Base-by-base conservation (phyloP, 2,797 vertebrate species). In the Danio tinwini region DNA sequence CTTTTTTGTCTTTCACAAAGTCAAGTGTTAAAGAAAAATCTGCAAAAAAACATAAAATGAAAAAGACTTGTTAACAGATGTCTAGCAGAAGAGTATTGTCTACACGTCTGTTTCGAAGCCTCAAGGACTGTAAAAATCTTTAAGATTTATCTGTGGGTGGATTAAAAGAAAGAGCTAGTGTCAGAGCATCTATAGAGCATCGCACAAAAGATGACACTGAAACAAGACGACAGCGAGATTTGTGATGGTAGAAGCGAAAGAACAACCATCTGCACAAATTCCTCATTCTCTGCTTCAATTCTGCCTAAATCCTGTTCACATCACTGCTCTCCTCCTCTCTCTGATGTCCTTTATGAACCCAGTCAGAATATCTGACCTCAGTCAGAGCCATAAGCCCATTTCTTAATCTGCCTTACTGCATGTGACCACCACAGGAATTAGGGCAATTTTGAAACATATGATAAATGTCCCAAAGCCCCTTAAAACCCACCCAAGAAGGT, bases 191-290 rank as follows among this genome's bases (percentile, higher is more conserved):
- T 19, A 68, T 71, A 59, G n/a, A 44, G 45, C 14, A 44, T 44
- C 45, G 2, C 14, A 73, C 67, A 79, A 79, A 81, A 61, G 47
- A 45, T 7, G 70, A 75, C 59, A 40, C 37, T 6, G 73, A 52
- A 21, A 63, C 47, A 13, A 47, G 29, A 55, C 7, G 14, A 53
- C 50, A 67, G 81, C 65, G 63, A 90, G 87, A 91, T 90, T 92
- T 92, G 90, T 89, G 88, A 87, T 49, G 79, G 52, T 1, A 52
- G 80, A 89, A 74, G 45, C 73, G 68, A 78, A 78, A 49, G 52
- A 69, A 84, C 82, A 50, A 85, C 90, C 90, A 91, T 91, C 91
- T 92, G 90, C 84, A 84, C 82, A 7, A 1, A 63, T n/a, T 58
- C 67, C 47, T 12, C 56, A 75, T 67, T 78, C 74, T 39, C 61